Conservation (phyloP, 2,797 vertebrate species). For the Hybognathus amarus region DNA sequence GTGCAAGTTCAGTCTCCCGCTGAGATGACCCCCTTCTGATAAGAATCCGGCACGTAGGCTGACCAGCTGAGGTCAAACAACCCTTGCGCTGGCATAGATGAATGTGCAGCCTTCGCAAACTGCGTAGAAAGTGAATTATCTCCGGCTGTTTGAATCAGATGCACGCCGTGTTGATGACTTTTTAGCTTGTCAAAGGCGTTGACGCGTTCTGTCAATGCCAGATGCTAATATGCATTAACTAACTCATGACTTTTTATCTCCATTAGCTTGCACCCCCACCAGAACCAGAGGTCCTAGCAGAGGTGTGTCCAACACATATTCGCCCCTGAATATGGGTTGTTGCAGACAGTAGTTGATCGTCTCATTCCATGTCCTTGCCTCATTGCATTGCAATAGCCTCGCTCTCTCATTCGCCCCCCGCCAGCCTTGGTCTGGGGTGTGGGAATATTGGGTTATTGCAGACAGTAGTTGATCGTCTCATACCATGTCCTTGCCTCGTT, state of each 20-base stretch:
- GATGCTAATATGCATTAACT: conserved; percentile 63
- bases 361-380: conserved; percentile 44
- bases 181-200: conserved; percentile 5
- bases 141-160: background rate
- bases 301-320: conserved; percentile 86
- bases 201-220: conserved; percentile 13
- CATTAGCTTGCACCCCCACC: conserved; percentile 89
- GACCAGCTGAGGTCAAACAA: background rate
- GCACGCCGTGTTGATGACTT: background rate
- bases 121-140: background rate
- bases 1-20: background rate
- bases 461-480: conserved; percentile 55
- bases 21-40: background rate
- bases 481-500: conserved; percentile 39
- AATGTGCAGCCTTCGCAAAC: conserved; percentile 19
- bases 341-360: conserved; percentile 59
- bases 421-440: background rate
- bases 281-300: conserved; percentile 86
- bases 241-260: conserved; percentile 83
- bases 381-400: conserved; percentile 35
- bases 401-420: conserved; percentile 32
- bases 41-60: background rate
- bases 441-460: conserved; percentile 67
- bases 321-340: conserved; percentile 64
- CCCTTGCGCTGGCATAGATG: background rate